Evolutionary conservation across 1,140 invertebrate species (phyloP).

Genomic region (Drosophila sp.): DNA sequence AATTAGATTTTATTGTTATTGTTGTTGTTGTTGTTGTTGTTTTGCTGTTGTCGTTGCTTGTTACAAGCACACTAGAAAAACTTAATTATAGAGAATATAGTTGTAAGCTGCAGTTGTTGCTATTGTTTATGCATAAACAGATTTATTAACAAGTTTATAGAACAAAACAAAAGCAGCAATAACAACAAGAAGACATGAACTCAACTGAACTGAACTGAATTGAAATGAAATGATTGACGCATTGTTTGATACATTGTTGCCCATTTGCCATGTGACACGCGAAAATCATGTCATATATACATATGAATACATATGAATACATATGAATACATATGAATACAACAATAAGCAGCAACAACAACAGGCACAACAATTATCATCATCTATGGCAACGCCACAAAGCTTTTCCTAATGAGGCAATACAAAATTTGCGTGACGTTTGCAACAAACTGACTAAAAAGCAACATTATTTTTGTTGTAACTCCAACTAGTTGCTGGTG

Average conservation of each 20-base stretch:
- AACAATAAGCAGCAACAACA: slow-evolving; percentile 16
- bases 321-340: not conserved
- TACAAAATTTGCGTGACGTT: slow-evolving; percentile 74
- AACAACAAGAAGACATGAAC: slow-evolving; percentile 24
- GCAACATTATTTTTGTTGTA: slow-evolving; percentile 43
- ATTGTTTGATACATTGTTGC: slow-evolving; percentile 75
- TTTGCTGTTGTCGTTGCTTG: slow-evolving; percentile 44
- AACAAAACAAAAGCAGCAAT: slow-evolving; percentile 10
- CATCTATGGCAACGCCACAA: slow-evolving; percentile 55
- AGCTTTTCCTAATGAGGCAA: slow-evolving; percentile 71
- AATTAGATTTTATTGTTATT: slow-evolving; percentile 57
- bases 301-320: not conserved
- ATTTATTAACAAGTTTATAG: slow-evolving; percentile 52
- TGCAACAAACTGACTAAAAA: slow-evolving; percentile 28
- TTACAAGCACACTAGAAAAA: slow-evolving; percentile 20
- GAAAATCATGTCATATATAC: slow-evolving; percentile 68
- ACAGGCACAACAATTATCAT: slow-evolving; percentile 43
- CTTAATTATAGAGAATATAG: slow-evolving; percentile 40
- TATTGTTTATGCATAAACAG: slow-evolving; percentile 58
- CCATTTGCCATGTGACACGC: slow-evolving; percentile 69
- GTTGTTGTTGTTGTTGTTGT: slow-evolving; percentile 28
- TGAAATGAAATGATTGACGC: slow-evolving; percentile 63
- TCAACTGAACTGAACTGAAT: slow-evolving; percentile 37
- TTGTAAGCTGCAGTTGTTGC: slow-evolving; percentile 34
- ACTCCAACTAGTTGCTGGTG: slow-evolving; percentile 29